Percentiles rank a stretch among this genome's conserved stretches.
phyloP scores from a whole-genome alignment of 2,113 vertebrate species.

The Trichomycterus rosablanca region DNA sequence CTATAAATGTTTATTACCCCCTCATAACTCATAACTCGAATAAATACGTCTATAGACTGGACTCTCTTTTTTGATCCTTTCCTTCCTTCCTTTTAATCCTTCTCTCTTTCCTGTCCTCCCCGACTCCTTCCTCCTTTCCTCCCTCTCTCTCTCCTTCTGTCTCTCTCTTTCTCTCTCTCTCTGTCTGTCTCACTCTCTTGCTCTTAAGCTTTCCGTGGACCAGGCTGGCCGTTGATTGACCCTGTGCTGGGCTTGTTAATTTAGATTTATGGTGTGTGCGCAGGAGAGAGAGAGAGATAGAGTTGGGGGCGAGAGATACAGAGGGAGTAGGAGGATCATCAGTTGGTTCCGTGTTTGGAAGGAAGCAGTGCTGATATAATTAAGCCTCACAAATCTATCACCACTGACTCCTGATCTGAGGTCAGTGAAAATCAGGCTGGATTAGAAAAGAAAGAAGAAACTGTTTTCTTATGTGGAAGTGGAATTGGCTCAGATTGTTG shows the following conservation, averaged over 20 bases:
- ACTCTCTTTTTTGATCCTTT: no score
- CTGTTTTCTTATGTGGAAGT: no score
- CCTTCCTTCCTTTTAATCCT: no score
- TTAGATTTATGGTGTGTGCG: constrained; percentile 70
- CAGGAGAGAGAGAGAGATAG: constrained; percentile 50
- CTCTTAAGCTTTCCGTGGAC: constrained; percentile 49
- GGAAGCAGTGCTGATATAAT: constrained; percentile 42
- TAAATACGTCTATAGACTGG: no score
- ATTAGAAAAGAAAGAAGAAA: no score
- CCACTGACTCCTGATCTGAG: constrained; percentile 12
- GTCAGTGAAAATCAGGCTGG: background rate
- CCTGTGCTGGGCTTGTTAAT: constrained; percentile 70
- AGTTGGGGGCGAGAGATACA: constrained; percentile 52
- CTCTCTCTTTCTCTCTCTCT: constrained; percentile 1
- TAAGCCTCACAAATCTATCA: constrained; percentile 27
- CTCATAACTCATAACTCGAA: no score
- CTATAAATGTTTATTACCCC: no score
- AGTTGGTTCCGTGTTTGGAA: constrained; percentile 29
- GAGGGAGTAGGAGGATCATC: constrained; percentile 51
- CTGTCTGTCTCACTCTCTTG: background rate
- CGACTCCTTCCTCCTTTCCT: background rate
- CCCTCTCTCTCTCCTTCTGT: constrained; percentile 1
- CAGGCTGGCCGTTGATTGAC: constrained; percentile 68
- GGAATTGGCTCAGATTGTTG: background rate
- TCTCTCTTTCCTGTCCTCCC: no score